These are phyloP conservation scores for Acanthaster planci DNA, from an alignment of 35 echinoderm and acorn worm genomes.

Conservation along the genomic window DNA sequence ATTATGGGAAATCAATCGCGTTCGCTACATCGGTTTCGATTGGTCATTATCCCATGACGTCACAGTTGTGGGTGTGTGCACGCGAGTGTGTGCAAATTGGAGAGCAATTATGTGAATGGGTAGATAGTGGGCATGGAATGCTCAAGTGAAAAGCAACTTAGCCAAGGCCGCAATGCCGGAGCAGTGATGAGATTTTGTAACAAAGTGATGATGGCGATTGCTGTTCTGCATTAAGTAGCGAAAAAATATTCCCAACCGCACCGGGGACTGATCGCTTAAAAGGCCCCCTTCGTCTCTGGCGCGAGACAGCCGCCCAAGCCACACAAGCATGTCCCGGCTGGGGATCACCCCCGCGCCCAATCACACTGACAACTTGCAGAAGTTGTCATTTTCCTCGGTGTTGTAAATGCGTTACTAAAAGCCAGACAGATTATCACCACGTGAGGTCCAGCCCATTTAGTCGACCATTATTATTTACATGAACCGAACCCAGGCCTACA, in stretches of 20 bases:
- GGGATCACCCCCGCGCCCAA: no score
- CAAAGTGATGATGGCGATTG: slow-evolving; percentile 13
- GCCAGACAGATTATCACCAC: neutral
- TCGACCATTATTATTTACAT: no score
- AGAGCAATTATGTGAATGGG: no score
- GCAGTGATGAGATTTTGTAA: neutral
- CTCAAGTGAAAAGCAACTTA: slow-evolving; percentile 28
- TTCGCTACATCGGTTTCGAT: neutral
- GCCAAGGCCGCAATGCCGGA: neutral
- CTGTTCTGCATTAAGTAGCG: neutral
- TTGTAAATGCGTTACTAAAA: slow-evolving; percentile 12
- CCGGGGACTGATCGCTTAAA: slow-evolving; percentile 2
- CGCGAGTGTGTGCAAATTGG: neutral
- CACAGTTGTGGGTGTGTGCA: neutral
- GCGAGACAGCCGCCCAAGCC: no score
- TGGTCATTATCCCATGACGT: neutral
- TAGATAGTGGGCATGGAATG: neutral
- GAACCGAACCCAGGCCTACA: no score
- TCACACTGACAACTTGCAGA: no score
- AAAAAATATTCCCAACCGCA: neutral
- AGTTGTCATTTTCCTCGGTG: neutral
- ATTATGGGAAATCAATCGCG: neutral
- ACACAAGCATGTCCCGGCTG: no score
- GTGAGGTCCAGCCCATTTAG: neutral
- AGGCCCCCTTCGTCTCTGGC: neutral